Evolutionary conservation across 2,113 vertebrate genomes (phyloP).

Genomic region (Poecilia latipinna): DNA sequence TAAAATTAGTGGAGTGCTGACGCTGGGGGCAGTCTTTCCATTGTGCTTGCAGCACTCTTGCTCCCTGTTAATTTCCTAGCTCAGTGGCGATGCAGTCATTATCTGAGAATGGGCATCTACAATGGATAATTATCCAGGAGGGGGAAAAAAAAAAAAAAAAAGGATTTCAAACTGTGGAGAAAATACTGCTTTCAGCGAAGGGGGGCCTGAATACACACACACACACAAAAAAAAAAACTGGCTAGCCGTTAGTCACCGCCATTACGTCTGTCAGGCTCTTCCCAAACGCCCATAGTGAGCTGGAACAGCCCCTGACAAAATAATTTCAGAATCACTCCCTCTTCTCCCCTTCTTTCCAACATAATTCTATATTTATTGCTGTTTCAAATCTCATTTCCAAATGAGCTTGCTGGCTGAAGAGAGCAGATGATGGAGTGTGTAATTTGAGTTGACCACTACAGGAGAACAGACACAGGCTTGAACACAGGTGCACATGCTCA

Average conservation of each 20-base stretch:
- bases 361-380: constrained; percentile 67
- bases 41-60: constrained; percentile 69
- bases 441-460: constrained; percentile 63
- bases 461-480: constrained; percentile 43
- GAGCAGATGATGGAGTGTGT: constrained; percentile 64
- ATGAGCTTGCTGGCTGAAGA: constrained; percentile 69
- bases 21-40: constrained; percentile 64
- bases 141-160: constrained; percentile 45
- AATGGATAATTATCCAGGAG: constrained; percentile 78
- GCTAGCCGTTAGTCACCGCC: constrained; percentile 60
- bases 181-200: constrained; percentile 70
- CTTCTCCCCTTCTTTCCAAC: not conserved
- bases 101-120: constrained; percentile 79
- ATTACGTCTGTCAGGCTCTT: constrained; percentile 44
- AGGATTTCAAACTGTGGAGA: constrained; percentile 75
- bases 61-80: constrained; percentile 77
- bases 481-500: constrained; percentile 19
- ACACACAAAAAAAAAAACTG: constrained; percentile 48
- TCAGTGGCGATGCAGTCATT: constrained; percentile 78
- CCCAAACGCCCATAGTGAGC: constrained; percentile 54
- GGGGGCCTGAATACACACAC: constrained; percentile 43
- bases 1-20: constrained; percentile 69
- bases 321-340: constrained; percentile 48
- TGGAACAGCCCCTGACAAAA: constrained; percentile 60
- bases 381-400: constrained; percentile 71